phyloP scores from a whole-genome alignment of 2,113 vertebrate genomes.

The Tragelaphus strepsiceros region DNA sequence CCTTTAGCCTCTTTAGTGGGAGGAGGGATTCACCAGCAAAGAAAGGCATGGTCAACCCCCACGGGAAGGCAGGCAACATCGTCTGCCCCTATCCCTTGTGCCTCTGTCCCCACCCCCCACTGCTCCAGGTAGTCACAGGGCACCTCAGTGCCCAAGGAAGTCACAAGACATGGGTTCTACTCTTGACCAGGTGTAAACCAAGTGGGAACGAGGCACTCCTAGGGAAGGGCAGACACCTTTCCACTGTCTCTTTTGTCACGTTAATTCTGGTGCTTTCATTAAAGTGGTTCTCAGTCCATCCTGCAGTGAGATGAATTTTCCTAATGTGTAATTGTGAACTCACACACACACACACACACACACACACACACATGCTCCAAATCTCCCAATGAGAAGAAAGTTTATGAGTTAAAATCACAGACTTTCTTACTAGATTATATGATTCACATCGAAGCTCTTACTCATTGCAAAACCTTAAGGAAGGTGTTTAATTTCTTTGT shows the following conservation, averaged over 20 bases:
- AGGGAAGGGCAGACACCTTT: neutral
- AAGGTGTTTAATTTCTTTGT: neutral
- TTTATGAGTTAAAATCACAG: neutral
- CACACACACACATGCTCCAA: neutral
- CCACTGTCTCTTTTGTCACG: neutral
- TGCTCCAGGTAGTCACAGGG: neutral
- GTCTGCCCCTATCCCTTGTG: no score
- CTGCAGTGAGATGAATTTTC: neutral
- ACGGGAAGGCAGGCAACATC: neutral
- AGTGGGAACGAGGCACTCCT: neutral
- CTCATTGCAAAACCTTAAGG: neutral
- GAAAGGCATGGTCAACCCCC: neutral
- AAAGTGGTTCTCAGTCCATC: neutral
- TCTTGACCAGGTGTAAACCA: neutral
- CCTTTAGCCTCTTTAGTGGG: neutral
- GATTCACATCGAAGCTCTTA: neutral
- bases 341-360: neutral
- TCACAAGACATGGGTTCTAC: no score
- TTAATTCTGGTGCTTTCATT: neutral
- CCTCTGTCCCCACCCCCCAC: rapidly evolving
- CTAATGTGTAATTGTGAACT: neutral
- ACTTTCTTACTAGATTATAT: neutral
- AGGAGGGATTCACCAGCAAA: neutral
- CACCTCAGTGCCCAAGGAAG: no score
- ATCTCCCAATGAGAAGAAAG: neutral